A percentile compares a stretch with the other conserved stretches of the same genome.
phyloP scores from a whole-genome alignment of 1,140 invertebrate genomes.

The Nasonia giraulti region DNA sequence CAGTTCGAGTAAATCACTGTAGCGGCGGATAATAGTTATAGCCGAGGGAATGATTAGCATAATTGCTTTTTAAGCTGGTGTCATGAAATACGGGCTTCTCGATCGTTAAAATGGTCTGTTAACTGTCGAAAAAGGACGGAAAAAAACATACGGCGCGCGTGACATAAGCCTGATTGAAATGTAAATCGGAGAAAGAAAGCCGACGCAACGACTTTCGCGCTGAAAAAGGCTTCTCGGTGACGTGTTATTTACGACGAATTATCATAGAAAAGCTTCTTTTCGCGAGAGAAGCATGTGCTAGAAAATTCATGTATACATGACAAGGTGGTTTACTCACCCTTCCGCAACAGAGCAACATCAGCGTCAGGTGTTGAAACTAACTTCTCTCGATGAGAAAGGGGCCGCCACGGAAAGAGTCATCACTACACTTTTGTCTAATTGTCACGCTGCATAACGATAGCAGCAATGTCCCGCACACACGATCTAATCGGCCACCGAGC shows the following conservation, averaged over 20 bases:
- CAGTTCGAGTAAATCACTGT: conserved; percentile 25
- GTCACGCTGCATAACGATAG: not conserved
- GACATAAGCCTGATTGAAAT: conserved; percentile 25
- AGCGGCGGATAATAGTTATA: conserved; percentile 13
- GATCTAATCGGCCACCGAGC: not conserved
- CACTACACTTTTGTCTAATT: not conserved
- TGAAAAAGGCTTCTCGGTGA: not conserved
- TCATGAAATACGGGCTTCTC: conserved; percentile 19
- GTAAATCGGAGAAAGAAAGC: conserved; percentile 6
- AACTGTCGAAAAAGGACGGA: not conserved
- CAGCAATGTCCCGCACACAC: not conserved
- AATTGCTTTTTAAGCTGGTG: conserved; percentile 27
- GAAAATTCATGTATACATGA: no score
- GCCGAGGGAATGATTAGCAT: conserved; percentile 30
- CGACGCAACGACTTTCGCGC: not conserved
- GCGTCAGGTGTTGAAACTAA: no score
- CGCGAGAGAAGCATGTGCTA: no score
- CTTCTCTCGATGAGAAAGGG: no score
- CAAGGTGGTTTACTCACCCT: no score
- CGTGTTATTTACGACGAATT: no score
- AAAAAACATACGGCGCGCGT: not conserved
- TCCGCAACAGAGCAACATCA: no score
- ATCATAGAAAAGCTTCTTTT: no score
- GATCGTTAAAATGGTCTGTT: conserved; percentile 18
- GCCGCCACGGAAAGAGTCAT: not conserved